phyloP scores from a whole-genome alignment of 1,140 invertebrate species.

The Carposina sasakii region DNA sequence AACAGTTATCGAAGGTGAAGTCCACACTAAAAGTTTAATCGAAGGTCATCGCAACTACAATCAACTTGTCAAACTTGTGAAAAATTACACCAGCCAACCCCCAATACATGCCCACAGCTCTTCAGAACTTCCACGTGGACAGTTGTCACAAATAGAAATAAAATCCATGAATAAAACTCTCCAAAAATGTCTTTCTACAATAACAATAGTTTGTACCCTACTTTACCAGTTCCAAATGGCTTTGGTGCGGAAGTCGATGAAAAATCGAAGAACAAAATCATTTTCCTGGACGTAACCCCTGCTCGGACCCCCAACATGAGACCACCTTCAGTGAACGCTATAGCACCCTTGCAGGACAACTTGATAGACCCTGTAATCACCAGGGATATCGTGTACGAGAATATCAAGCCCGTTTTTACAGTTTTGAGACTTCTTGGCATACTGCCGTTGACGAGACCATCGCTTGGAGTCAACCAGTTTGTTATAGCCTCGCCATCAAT shows the following conservation, averaged over 20 bases:
- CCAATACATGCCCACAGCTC: no score
- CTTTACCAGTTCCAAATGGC: conserved; percentile 44
- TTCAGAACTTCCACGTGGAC: no score
- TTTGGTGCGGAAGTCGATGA: conserved; percentile 42
- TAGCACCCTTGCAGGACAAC: conserved; percentile 49
- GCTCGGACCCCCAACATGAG: conserved; percentile 40
- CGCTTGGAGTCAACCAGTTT: conserved; percentile 64
- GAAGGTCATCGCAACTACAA: conserved; percentile 42
- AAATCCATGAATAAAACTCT: no score
- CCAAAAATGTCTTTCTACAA: conserved; percentile 50
- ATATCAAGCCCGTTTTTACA: conserved; percentile 74
- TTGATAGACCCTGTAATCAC: conserved; percentile 45
- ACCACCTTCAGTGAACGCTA: conserved; percentile 34
- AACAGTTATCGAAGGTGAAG: conserved; percentile 53
- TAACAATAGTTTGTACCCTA: conserved; percentile 42
- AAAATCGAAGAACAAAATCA: conserved; percentile 48
- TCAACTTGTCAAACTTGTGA: conserved; percentile 65
- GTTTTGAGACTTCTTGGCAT: conserved; percentile 74
- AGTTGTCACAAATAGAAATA: no score
- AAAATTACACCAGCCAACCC: no score
- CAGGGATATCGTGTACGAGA: conserved; percentile 74
- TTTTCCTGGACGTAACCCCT: conserved; percentile 57
- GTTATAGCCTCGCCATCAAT: conserved; percentile 67
- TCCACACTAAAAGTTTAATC: conserved; percentile 52
- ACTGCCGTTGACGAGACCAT: conserved; percentile 70